Evolutionary conservation across 2,113 vertebrate genomes (phyloP).

Genomic region (Xiphorhynchus elegans): DNA sequence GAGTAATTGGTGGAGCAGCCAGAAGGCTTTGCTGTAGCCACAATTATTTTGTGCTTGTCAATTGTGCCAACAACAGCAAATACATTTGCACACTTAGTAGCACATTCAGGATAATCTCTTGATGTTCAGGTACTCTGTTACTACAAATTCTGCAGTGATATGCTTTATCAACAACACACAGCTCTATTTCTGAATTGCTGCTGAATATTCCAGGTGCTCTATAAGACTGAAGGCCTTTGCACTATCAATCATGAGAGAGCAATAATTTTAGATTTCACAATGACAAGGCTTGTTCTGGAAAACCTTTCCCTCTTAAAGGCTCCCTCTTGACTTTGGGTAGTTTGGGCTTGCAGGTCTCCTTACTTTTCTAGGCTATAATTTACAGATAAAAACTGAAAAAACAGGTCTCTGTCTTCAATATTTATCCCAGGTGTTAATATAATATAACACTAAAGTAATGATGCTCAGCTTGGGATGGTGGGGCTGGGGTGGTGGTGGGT

Average conservation of each 20-base stretch:
- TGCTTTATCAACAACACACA: background rate
- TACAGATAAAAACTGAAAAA: background rate
- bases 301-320: background rate
- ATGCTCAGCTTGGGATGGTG: background rate
- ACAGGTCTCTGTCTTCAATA: background rate
- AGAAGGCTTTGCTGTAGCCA: background rate
- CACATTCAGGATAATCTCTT: background rate
- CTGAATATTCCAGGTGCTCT: conserved; percentile 26
- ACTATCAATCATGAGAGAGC: conserved; percentile 31
- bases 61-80: conserved; percentile 20
- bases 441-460: background rate
- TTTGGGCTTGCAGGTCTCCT: background rate
- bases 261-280: conserved; percentile 37
- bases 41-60: background rate
- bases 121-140: background rate
- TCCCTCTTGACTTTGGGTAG: background rate
- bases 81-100: background rate
- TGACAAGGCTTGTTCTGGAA: conserved; percentile 23
- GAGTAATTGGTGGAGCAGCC: background rate
- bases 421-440: background rate
- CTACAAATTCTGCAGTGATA: background rate
- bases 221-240: background rate
- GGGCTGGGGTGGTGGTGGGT: background rate
- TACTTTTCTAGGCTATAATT: background rate
- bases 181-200: conserved; percentile 4